Evolutionary conservation across 2,888 invertebrate genomes (phyloP).

Genomic region (Lepidochitona cinerea): DNA sequence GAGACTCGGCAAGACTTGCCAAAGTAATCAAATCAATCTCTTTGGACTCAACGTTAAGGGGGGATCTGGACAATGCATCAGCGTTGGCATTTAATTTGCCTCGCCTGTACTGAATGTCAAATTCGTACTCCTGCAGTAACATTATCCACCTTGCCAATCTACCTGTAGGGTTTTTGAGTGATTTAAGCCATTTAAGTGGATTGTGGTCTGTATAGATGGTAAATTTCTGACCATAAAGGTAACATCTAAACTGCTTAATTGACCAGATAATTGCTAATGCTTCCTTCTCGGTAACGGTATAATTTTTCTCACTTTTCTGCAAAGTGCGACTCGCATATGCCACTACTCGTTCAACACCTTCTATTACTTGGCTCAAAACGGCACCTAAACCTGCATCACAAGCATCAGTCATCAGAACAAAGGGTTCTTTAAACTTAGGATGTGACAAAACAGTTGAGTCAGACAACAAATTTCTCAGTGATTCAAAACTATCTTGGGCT

Average conservation of each 20-base stretch:
- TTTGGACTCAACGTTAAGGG: too few species aligned
- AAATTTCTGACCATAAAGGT: background rate
- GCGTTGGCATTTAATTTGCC: background rate
- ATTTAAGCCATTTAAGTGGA: background rate
- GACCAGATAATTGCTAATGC: background rate
- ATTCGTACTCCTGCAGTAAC: background rate
- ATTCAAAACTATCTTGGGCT: background rate
- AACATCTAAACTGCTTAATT: background rate
- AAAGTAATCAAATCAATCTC: too few species aligned
- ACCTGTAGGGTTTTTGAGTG: background rate
- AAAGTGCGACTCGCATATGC: background rate
- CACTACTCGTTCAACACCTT: background rate
- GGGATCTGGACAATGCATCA: background rate
- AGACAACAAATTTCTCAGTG: background rate
- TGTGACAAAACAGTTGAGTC: background rate
- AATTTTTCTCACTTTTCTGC: background rate
- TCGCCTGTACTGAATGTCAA: background rate
- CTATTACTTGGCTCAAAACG: background rate
- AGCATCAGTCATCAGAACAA: background rate
- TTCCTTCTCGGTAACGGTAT: background rate
- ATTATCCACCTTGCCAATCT: background rate
- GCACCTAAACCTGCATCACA: background rate
- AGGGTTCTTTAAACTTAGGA: background rate
- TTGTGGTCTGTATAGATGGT: background rate
- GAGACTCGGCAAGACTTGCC: too few species aligned